phyloP scores from a whole-genome alignment of 2,888 invertebrate species.

The Choreutis nemorana region DNA sequence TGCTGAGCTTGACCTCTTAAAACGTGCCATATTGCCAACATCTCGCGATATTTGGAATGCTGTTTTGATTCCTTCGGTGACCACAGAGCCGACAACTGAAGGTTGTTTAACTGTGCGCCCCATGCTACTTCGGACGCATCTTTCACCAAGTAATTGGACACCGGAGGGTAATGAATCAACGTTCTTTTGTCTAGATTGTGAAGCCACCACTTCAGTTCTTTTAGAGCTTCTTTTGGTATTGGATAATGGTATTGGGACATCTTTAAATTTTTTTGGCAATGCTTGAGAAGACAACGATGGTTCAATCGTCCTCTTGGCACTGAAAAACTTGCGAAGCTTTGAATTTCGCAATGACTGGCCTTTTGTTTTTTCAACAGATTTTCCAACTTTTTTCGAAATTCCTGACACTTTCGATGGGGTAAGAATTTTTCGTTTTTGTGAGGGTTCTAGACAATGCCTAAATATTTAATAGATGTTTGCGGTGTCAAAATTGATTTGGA shows the following conservation, averaged over 20 bases:
- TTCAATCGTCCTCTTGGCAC: constrained; percentile 14
- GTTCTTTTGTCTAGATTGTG: constrained; percentile 7
- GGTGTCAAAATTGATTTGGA: constrained; percentile 10
- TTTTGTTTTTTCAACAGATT: constrained; percentile 2
- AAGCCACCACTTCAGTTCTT: constrained; percentile 13
- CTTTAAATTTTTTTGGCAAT: constrained; percentile 7
- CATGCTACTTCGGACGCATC: constrained; percentile 15
- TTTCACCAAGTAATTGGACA: constrained; percentile 12
- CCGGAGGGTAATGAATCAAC: constrained; percentile 9
- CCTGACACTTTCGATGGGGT: constrained; percentile 5
- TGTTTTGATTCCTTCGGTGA: constrained; percentile 6
- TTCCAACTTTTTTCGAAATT: neutral
- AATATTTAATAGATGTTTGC: constrained; percentile 6
- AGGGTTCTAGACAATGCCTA: constrained; percentile 12
- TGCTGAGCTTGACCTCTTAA: constrained; percentile 3
- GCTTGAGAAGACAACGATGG: constrained; percentile 9
- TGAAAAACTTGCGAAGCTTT: constrained; percentile 15
- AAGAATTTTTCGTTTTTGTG: constrained; percentile 9
- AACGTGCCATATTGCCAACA: constrained; percentile 11
- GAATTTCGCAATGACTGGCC: constrained; percentile 9
- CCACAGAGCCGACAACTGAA: constrained; percentile 11
- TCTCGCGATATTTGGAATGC: constrained; percentile 15
- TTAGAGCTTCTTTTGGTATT: neutral
- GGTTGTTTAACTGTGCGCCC: constrained; percentile 14
- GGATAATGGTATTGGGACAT: neutral